A percentile compares a stretch with the other conserved stretches of the same genome.
Evolutionary conservation across 2,113 vertebrate species (phyloP).

Genomic region (Varanus komodoensis): DNA sequence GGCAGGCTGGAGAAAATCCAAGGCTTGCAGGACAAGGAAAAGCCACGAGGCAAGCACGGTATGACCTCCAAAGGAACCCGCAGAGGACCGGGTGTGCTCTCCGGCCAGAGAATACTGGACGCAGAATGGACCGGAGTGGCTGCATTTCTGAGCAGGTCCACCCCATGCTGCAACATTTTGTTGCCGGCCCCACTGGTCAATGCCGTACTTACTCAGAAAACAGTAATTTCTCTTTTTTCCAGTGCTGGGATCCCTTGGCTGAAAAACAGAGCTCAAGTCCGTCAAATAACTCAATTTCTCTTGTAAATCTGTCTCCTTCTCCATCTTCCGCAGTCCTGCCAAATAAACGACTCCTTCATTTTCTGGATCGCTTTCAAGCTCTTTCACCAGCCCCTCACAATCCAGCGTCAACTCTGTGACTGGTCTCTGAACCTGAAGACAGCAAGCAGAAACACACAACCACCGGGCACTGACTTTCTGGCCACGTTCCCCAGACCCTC

Average conservation of each 20-base stretch:
- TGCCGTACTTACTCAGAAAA: slow-evolving; percentile 82
- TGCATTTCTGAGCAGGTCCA: background rate
- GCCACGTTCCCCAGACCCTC: background rate
- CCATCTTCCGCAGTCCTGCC: slow-evolving; percentile 67
- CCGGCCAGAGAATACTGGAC: background rate
- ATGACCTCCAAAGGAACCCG: no score
- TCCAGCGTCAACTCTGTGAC: slow-evolving; percentile 82
- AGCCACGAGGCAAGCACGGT: no score
- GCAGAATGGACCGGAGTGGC: no score
- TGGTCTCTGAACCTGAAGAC: slow-evolving; percentile 84
- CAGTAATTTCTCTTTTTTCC: slow-evolving; percentile 77
- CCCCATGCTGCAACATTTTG: background rate
- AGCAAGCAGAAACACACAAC: slow-evolving; percentile 19
- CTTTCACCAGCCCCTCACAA: slow-evolving; percentile 76
- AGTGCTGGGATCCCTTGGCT: slow-evolving; percentile 69
- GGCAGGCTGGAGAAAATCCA: no score
- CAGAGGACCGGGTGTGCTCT: background rate
- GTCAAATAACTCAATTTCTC: slow-evolving; percentile 78
- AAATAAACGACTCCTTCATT: slow-evolving; percentile 80
- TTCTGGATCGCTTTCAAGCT: slow-evolving; percentile 79
- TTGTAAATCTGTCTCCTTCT: slow-evolving; percentile 73
- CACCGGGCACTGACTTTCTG: background rate
- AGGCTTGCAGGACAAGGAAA: no score
- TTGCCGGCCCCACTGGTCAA: background rate
- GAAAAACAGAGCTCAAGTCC: slow-evolving; percentile 75